Base-by-base conservation (phyloP, 2,797 vertebrate genomes). In the Notoglanidium macrostoma region DNA sequence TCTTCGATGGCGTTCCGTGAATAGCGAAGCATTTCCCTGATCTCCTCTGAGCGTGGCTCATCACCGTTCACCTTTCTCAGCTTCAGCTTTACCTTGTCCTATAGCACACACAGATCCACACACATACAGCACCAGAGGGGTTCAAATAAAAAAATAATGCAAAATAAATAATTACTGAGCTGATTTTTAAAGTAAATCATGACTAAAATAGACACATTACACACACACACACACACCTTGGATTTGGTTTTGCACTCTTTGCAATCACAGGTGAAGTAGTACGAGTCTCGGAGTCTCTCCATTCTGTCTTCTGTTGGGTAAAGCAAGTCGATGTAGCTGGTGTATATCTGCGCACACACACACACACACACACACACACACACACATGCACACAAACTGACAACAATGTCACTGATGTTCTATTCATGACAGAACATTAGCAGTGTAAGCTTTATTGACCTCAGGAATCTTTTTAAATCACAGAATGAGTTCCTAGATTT, bases 261-360 rank as follows among this genome's bases (percentile, higher is more conserved):
- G 90, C 98, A 99, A 68, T 97, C 94, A 46, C 98, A 99, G 32
- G 90, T 97, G 76, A 99, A 99, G 93, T 97, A 98, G 80, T 99
- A 99, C 0, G 95, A 96, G 63, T 99, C 98, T 91, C 94, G 95
- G 67, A 99, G 92, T 84, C 97, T 94, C 90, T 94, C 96, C 9
- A 97, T 98, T 83, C 98, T 95, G 83, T 99, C 98, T 67, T 98
- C 97, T 65, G 98, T 97, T 21, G 98, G 97, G 89, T 99, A 99
- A 32, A 99, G 94, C 77, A 99, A 95, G 89, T 99, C 98, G 87
- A 99, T 99, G 90, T 99, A 99, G 94, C 97, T 99, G 93, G 97
- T 99, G 88, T 97, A 97, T 86, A 99, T 95, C 98, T 99, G 89
- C 32, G 88, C 70, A 78, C 44, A 57, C 57, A 89, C 49, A 89